Evolutionary conservation across 2,797 vertebrate genomes (phyloP).

Genomic region (Kryptopterus vitreolus): DNA sequence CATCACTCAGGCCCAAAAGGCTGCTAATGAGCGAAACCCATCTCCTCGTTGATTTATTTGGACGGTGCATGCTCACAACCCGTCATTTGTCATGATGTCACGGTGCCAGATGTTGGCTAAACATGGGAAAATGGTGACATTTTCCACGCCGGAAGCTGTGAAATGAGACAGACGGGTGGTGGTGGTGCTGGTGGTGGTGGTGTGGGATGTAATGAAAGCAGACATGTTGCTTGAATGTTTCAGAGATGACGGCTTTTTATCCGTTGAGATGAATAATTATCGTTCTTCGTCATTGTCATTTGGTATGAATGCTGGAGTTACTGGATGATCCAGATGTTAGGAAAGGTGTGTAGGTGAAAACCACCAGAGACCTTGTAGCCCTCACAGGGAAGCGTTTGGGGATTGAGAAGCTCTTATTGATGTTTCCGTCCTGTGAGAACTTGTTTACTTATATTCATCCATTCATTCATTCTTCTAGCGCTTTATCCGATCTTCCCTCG

Average conservation of each 20-base stretch:
- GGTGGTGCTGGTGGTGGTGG: background rate
- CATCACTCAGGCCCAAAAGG: constrained; percentile 43
- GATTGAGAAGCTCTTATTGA: too few species aligned
- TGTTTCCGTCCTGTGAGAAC: too few species aligned
- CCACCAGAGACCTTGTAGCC: too few species aligned
- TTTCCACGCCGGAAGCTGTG: constrained; percentile 29
- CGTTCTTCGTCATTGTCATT: background rate
- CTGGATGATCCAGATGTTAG: too few species aligned
- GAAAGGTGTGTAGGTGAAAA: too few species aligned
- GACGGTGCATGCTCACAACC: constrained; percentile 60
- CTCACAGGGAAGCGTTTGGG: too few species aligned
- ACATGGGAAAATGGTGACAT: constrained; percentile 56
- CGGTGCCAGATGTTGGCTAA: constrained; percentile 64
- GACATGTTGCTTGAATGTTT: background rate
- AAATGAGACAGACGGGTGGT: background rate
- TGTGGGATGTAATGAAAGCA: background rate
- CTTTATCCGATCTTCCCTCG: too few species aligned
- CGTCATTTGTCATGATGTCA: constrained; percentile 61
- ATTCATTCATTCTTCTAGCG: too few species aligned
- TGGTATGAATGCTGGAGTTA: background rate
- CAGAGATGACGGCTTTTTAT: background rate
- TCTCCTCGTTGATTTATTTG: constrained; percentile 63
- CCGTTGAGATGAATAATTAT: too few species aligned
- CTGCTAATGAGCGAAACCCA: constrained; percentile 53
- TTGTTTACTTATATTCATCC: too few species aligned